Evolutionary conservation across 2,113 vertebrate genomes (phyloP), one percentile per base, ranked within the genome.

Genomic region (Prunella fulvescens): DNA sequence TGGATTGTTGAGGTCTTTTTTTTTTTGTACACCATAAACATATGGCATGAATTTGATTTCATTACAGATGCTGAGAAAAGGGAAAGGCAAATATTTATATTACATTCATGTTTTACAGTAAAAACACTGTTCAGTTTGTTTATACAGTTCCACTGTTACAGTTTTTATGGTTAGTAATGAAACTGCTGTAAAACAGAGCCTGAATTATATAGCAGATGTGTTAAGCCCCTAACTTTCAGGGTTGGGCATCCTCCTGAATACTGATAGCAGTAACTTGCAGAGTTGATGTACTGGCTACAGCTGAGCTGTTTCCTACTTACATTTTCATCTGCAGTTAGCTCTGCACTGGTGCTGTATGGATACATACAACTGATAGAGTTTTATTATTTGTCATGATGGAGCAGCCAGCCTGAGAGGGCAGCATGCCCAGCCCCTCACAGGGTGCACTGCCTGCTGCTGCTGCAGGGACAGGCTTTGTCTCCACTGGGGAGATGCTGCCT

Each of bases 81-180:
- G 95, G 97, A 97, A 98, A 98, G 98, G 97, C 97, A 98, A 97
- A 98, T 98, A 98, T 98, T 99, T 98, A 98, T 94, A 96, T 97
- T 96, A 97, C 94, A 96, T 98, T 98, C 97, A 97, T 98, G 98
- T 98, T 99, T 98, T 98, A 98, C 98, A 98, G 97, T 98, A 98
- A 97, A 98, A 98, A 98, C 97, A 97, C 97, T 98, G 98, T 98
- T 98, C 90, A 87, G 97, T 98, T 98, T 98, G 98, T 99, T 99
- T 98, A 99, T 99, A 97, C 98, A 98, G 98, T 98, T 98, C 97
- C 98, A 98, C 98, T 98, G 98, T 98, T 99, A 98, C 96, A 96
- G 97, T 96, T 98, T 98, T 98, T 98, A 98, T 98, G 97, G 98
- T 97, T 96, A 97, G 96, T 97, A 97, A 98, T 98, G 98, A 98